These are phyloP conservation scores for Lomographa bimaculata DNA, from an alignment of 2,888 invertebrate species.

Conservation along the genomic window DNA sequence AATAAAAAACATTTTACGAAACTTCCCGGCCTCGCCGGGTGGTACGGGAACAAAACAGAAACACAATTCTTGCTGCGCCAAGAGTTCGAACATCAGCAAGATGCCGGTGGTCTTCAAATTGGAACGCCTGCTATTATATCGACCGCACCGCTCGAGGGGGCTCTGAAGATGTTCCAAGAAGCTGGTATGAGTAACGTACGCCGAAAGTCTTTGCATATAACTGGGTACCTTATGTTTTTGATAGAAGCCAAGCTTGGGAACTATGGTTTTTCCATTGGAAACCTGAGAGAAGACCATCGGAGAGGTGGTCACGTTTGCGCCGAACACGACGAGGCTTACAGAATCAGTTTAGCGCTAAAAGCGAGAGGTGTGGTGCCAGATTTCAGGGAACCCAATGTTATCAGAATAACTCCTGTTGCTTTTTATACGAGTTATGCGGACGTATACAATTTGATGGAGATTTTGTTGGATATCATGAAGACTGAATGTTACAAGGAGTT, in stretches of 20 bases:
- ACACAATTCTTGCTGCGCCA: constrained; percentile 61
- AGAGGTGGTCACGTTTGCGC: constrained; percentile 68
- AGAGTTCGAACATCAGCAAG: constrained; percentile 63
- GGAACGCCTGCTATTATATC: constrained; percentile 61
- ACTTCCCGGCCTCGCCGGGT: constrained; percentile 62
- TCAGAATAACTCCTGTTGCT: constrained; percentile 61
- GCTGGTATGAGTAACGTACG: constrained; percentile 61
- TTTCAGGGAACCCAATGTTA: constrained; percentile 64
- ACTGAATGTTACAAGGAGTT: constrained; percentile 52
- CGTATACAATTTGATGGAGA: constrained; percentile 58
- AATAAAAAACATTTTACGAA: constrained; percentile 61
- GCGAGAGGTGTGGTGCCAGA: constrained; percentile 57
- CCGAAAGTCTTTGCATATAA: constrained; percentile 66
- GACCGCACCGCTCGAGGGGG: constrained; percentile 64
- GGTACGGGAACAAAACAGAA: constrained; percentile 63
- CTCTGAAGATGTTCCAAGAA: constrained; percentile 58
- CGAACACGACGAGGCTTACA: constrained; percentile 63
- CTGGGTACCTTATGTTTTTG: constrained; percentile 65
- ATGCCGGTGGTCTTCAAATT: constrained; percentile 67
- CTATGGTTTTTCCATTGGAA: constrained; percentile 61
- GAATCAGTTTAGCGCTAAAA: constrained; percentile 61
- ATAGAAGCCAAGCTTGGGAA: constrained; percentile 52
- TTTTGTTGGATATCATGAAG: constrained; percentile 54
- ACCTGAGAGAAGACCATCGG: constrained; percentile 50
- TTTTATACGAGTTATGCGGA: constrained; percentile 65